These are phyloP conservation scores for Empidonax alnorum DNA, from an alignment of 2,113 vertebrate genomes.

Conservation along the genomic window DNA sequence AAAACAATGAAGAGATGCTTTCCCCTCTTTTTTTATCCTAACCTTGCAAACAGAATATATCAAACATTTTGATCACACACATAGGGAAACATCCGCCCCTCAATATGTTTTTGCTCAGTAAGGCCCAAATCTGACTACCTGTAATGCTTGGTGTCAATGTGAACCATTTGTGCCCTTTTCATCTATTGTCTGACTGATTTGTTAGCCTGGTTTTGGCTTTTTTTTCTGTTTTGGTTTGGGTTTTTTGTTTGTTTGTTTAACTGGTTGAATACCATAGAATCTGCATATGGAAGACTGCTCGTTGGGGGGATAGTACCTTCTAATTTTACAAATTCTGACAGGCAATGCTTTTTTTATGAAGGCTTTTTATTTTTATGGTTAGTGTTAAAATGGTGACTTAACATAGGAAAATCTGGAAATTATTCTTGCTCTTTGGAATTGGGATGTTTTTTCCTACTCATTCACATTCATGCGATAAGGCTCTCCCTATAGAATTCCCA, in stretches of 20 bases:
- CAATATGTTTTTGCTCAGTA: not conserved
- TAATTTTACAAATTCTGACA: not conserved
- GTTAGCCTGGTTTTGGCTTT: not conserved
- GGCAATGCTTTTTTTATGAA: not conserved
- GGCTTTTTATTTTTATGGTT: not conserved
- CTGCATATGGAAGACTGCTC: not conserved
- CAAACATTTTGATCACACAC: not conserved
- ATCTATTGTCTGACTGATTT: not conserved
- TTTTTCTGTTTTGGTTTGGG: not conserved
- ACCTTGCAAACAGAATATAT: not conserved
- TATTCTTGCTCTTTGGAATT: not conserved
- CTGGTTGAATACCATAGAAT: not conserved
- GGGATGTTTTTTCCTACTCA: not conserved
- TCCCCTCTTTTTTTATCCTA: not conserved
- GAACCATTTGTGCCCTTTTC: not conserved
- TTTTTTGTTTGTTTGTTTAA: not conserved
- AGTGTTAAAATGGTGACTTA: not conserved
- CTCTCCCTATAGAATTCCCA: not conserved
- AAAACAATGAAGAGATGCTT: not conserved
- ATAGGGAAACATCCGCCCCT: accelerated
- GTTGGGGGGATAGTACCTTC: not conserved
- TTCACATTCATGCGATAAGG: not conserved
- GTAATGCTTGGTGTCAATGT: not conserved
- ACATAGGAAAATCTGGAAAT: not conserved
- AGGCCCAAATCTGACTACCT: not conserved